Evolutionary conservation across 37 sponge, comb jelly and placozoan species (phyloP).

Genomic region (Halisarca cf. caerulea): DNA sequence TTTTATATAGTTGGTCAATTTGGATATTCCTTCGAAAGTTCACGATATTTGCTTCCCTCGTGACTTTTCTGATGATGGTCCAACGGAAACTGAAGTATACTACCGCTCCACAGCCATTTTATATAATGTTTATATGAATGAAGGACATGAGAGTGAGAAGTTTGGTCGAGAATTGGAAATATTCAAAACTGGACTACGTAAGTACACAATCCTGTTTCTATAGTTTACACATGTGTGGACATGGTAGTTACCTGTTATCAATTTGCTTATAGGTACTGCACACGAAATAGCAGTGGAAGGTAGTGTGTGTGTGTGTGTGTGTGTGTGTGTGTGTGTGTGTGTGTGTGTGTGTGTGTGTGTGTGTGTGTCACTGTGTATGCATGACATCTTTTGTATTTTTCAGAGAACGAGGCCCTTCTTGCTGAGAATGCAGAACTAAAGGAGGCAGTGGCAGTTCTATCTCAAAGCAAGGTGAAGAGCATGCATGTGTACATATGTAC

Average conservation of each 20-base stretch:
- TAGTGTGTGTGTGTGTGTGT: constrained; percentile 15
- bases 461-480: not conserved
- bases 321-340: constrained; percentile 12
- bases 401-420: not conserved
- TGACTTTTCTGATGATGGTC: not conserved
- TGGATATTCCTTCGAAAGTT: constrained; percentile 1
- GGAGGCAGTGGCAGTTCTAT: constrained; percentile 35
- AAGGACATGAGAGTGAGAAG: not conserved
- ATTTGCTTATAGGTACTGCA: not conserved
- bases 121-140: not conserved
- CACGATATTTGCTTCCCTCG: not conserved
- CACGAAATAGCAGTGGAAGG: not conserved
- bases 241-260: no score
- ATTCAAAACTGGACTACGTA: not conserved
- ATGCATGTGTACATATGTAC: not conserved
- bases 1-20: not conserved
- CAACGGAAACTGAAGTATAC: not conserved
- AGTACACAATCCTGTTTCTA: not conserved
- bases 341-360: constrained; percentile 21
- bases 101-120: not conserved
- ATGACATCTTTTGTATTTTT: not conserved
- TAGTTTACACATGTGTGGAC: no score
- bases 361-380: not conserved
- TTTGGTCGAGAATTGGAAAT: constrained; percentile 4
- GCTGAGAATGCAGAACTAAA: constrained; percentile 29